A percentile compares a stretch with the other conserved stretches of the same genome.
phyloP scores from a whole-genome alignment of 2,113 vertebrate genomes.

The Leucoraja erinaceus region DNA sequence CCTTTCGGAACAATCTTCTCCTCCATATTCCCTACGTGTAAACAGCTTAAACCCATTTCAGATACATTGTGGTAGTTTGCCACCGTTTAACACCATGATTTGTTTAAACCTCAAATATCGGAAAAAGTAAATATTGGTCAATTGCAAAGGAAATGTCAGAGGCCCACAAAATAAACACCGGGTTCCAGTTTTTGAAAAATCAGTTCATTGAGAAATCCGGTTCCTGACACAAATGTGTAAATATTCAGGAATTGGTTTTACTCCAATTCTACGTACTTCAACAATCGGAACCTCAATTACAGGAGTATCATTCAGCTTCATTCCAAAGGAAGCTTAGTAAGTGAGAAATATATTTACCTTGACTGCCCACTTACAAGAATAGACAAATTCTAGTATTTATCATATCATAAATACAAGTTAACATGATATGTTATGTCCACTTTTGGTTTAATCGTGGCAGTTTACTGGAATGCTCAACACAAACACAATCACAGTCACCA shows the following conservation, averaged over 20 bases:
- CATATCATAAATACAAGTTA: background rate
- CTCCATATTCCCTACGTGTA: too few relatives aligned
- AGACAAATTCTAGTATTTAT: background rate
- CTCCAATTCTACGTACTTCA: background rate
- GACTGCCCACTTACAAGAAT: background rate
- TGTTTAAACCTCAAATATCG: background rate
- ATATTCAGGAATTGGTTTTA: background rate
- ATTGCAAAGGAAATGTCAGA: background rate
- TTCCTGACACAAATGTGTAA: background rate
- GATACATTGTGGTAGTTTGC: background rate
- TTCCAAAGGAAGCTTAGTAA: background rate
- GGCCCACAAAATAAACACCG: too few relatives aligned
- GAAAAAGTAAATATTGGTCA: constrained; percentile 1
- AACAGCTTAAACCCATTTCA: background rate
- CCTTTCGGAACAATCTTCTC: too few relatives aligned
- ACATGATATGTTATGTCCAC: background rate
- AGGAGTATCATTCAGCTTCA: background rate
- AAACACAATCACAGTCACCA: background rate
- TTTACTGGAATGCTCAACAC: background rate
- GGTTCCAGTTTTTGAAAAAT: background rate
- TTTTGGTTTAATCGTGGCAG: background rate
- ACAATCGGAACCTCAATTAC: background rate
- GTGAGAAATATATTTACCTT: background rate
- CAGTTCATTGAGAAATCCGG: background rate
- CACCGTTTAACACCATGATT: background rate